phyloP scores from a whole-genome alignment of 2,888 invertebrate genomes.

The Pyrochroa serraticornis region DNA sequence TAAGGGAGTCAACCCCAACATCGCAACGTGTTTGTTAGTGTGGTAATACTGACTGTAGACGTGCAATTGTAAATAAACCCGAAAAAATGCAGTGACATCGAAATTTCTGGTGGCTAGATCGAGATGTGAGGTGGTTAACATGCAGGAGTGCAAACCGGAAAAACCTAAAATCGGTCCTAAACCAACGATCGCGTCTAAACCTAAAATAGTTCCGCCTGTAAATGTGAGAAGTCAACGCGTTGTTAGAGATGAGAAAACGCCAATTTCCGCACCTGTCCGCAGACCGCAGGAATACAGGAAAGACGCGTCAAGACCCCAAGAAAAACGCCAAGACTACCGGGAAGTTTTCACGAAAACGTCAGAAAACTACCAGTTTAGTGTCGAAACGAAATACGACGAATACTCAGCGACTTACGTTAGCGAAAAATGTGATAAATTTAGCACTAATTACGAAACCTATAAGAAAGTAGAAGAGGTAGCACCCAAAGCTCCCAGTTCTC shows the following conservation, averaged over 20 bases:
- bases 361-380: constrained; percentile 22
- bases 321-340: constrained; percentile 21
- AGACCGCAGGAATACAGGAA: no score
- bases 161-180: constrained; percentile 55
- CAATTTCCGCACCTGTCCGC: constrained; percentile 15
- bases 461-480: constrained; percentile 44
- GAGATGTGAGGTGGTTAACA: constrained; percentile 25
- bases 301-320: no score
- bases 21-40: constrained; percentile 53
- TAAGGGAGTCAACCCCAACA: constrained; percentile 57
- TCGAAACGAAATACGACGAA: constrained; percentile 42
- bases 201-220: constrained; percentile 58
- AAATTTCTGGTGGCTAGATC: background rate
- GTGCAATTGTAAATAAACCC: constrained; percentile 22
- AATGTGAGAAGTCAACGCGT: constrained; percentile 44
- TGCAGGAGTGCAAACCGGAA: constrained; percentile 50
- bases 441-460: constrained; percentile 39
- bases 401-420: constrained; percentile 40
- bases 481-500: constrained; percentile 54
- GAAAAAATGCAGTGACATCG: constrained; percentile 6
- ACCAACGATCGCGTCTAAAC: constrained; percentile 48
- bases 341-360: constrained; percentile 27
- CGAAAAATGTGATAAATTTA: constrained; percentile 53
- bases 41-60: constrained; percentile 44
- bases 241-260: constrained; percentile 30